Evolutionary conservation across 2,113 vertebrate species (phyloP).

Genomic region (Polypterus bichir): DNA sequence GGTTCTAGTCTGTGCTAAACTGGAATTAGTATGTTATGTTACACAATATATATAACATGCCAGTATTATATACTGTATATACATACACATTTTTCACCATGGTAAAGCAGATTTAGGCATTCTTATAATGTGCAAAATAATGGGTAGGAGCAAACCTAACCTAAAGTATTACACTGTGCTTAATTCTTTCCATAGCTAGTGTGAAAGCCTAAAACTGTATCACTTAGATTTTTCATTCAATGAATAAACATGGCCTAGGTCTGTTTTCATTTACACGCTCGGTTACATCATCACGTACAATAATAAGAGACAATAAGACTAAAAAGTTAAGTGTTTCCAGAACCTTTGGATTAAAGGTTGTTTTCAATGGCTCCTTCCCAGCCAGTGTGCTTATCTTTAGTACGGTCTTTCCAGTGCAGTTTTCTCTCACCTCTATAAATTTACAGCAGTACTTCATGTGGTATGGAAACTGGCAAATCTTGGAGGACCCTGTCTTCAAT

Average conservation of each 20-base stretch:
- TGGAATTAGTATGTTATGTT: too few relatives aligned
- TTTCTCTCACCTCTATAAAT: neutral
- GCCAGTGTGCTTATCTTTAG: accelerated
- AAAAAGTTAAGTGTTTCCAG: neutral
- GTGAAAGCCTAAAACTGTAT: neutral
- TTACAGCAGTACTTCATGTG: neutral
- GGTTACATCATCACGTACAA: neutral
- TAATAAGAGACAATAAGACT: too few relatives aligned
- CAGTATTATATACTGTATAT: too few relatives aligned
- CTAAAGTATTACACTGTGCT: too few relatives aligned
- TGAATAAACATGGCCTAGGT: neutral
- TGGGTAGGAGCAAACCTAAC: too few relatives aligned
- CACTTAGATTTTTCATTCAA: neutral
- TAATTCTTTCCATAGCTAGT: too few relatives aligned
- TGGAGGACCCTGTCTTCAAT: slow-evolving; percentile 9
- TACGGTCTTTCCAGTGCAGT: neutral
- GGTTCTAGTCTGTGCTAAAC: too few relatives aligned
- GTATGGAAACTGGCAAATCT: slow-evolving; percentile 6
- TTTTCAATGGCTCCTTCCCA: neutral
- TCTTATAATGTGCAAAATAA: too few relatives aligned
- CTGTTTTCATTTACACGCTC: neutral
- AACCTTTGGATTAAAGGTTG: neutral
- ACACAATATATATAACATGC: too few relatives aligned
- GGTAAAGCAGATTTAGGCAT: too few relatives aligned
- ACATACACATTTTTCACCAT: too few relatives aligned